These are phyloP conservation scores for Tetranychus cinnabarinus DNA, from an alignment of 1,140 invertebrate species.

Conservation along the genomic window DNA sequence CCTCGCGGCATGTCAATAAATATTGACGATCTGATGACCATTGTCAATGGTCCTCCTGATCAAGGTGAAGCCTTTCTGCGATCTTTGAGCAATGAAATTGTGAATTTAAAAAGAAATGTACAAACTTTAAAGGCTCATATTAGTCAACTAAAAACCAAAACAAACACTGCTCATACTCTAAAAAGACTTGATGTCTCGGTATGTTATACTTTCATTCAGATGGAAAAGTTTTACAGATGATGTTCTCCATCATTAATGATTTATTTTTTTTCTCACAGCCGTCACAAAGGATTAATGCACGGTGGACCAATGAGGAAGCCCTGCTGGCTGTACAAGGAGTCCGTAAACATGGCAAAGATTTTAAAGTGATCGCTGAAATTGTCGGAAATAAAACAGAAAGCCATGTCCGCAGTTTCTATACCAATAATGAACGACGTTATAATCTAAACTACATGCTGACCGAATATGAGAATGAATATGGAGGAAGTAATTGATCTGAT, in stretches of 20 bases:
- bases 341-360: constrained; percentile 82
- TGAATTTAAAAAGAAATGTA: constrained; percentile 78
- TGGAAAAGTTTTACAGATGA: background rate
- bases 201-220: background rate
- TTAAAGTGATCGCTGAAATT: constrained; percentile 78
- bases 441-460: constrained; percentile 67
- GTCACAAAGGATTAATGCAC: constrained; percentile 40
- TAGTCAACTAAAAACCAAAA: constrained; percentile 42
- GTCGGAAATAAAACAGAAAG: constrained; percentile 82
- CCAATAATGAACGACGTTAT: constrained; percentile 65
- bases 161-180: constrained; percentile 39
- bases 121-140: constrained; percentile 83
- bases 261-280: background rate
- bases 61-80: constrained; percentile 60
- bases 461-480: constrained; percentile 49
- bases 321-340: constrained; percentile 69
- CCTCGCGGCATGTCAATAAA: constrained; percentile 90
- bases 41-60: constrained; percentile 42
- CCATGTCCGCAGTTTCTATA: constrained; percentile 68
- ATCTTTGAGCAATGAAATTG: constrained; percentile 73
- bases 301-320: constrained; percentile 81
- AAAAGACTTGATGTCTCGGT: constrained; percentile 31
- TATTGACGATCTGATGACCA: constrained; percentile 71
- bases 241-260: background rate
- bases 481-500: no score